Evolutionary conservation across 2,113 vertebrate species (phyloP), one percentile per base, ranked within the genome.

Genomic region (Dipodomys spectabilis): DNA sequence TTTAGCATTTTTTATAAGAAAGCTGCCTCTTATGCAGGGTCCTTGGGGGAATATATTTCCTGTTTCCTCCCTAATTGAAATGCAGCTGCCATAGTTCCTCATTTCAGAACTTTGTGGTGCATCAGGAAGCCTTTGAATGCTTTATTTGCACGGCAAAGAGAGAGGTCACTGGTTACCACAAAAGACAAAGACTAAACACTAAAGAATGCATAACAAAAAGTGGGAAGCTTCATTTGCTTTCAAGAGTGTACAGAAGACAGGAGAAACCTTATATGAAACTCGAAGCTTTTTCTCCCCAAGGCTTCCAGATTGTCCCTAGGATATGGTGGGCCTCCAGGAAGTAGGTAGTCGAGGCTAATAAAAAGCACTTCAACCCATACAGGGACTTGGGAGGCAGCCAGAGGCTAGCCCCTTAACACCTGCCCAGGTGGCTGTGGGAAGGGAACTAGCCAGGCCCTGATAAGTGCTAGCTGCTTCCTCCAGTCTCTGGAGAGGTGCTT

Each of bases 401-500:
- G 49, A 7, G 71, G 0, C 0, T 23, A 5, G 5, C 32, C n/a
- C 23, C 60, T 35, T 10, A 2, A 32, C 30, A 22, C 28, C 25
- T 39, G 13, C 18, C 23, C 32, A 27, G 7, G 35, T 11, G 53
- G 53, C 11, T 22, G 4, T 22, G 67, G 71, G 3, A 4, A 22
- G 5, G 39, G 39, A 39, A 39, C n/a, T 4, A 25, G 45, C 57
- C 87, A n/a, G 68, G 11, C 7, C 74, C 32, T 15, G 57, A 3
- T 1, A 1, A 4, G 57, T 7, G 0, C 8, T 18, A 27, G n/a
- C 1, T 49, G n/a, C 44, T 65, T 49, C 44, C n/a, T 0, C 1
- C 27, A 15, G 35, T 20, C 9, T 18, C 35, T 60, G 11, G 53
- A 15, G 69, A 7, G 35, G 32, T 4, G 8, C 19, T 2, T 19